phyloP scores from a whole-genome alignment of 2,888 invertebrate species.

The Plebejus argus region DNA sequence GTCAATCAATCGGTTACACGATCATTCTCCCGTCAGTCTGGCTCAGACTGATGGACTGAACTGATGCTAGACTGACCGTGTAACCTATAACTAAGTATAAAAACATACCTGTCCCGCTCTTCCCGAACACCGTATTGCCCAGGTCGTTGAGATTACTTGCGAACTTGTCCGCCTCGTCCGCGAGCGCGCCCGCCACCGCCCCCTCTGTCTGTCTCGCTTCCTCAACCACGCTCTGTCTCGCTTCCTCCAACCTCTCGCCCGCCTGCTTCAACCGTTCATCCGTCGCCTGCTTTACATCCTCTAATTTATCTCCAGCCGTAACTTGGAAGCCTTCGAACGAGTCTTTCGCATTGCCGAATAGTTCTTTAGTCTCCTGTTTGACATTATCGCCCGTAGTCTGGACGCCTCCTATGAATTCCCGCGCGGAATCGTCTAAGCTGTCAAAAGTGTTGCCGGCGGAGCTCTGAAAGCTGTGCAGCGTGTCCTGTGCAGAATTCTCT shows the following conservation, averaged over 20 bases:
- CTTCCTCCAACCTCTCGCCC: slow-evolving; percentile 57
- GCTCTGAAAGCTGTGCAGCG: slow-evolving; percentile 73
- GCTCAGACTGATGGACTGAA: no score
- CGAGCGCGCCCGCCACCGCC: slow-evolving; percentile 52
- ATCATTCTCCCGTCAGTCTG: no score
- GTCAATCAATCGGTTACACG: no score
- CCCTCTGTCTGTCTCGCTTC: slow-evolving; percentile 52
- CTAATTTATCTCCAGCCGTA: slow-evolving; percentile 69
- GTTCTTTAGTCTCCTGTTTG: slow-evolving; percentile 58
- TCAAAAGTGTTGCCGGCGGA: slow-evolving; percentile 75
- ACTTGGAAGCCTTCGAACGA: slow-evolving; percentile 74
- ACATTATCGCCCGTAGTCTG: slow-evolving; percentile 52
- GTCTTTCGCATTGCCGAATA: slow-evolving; percentile 64
- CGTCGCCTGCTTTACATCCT: slow-evolving; percentile 62
- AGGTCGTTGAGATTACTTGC: slow-evolving; percentile 72
- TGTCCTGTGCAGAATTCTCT: slow-evolving; percentile 70
- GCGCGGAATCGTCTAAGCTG: slow-evolving; percentile 70
- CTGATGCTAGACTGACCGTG: no score
- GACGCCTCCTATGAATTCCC: slow-evolving; percentile 57
- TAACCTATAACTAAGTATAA: no score
- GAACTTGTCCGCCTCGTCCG: slow-evolving; percentile 66
- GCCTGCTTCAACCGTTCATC: slow-evolving; percentile 56
- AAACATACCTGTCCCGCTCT: slow-evolving; percentile 70
- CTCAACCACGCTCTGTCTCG: slow-evolving; percentile 49
- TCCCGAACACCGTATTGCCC: slow-evolving; percentile 72